Conservation (phyloP, 2,888 invertebrate genomes). For the Prosopocoilus inquinatus region DNA sequence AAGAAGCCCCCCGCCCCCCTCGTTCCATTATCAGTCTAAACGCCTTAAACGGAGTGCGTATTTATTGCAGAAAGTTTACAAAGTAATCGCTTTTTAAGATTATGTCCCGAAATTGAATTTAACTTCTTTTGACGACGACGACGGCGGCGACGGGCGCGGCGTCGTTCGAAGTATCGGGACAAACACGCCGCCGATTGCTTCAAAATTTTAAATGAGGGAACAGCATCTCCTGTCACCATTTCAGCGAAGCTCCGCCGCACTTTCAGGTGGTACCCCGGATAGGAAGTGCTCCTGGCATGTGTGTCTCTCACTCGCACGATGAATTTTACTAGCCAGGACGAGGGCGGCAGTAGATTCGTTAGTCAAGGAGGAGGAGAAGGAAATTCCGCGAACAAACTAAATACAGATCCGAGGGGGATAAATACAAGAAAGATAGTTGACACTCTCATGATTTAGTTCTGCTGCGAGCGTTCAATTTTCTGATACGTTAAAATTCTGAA, state of each 20-base stretch:
- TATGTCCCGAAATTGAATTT: slow-evolving; percentile 38
- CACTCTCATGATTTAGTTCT: slow-evolving; percentile 8
- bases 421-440: slow-evolving; percentile 16
- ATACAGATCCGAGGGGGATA: slow-evolving; percentile 27
- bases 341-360: slow-evolving; percentile 30
- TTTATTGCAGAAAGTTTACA: slow-evolving; percentile 5
- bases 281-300: slow-evolving; percentile 10
- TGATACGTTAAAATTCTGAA: slow-evolving; percentile 2
- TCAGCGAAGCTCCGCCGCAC: not conserved
- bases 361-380: slow-evolving; percentile 32
- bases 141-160: not conserved
- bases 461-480: slow-evolving; percentile 7
- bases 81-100: slow-evolving; percentile 39
- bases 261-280: not conserved
- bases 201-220: slow-evolving; percentile 31
- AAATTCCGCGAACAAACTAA: slow-evolving; percentile 30
- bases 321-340: slow-evolving; percentile 9
- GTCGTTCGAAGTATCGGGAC: slow-evolving; percentile 21
- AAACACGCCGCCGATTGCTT: slow-evolving; percentile 31
- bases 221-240: slow-evolving; percentile 6
- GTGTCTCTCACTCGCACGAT: slow-evolving; percentile 1
- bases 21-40: slow-evolving; percentile 14
- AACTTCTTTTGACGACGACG: slow-evolving; percentile 28
- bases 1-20: slow-evolving; percentile 5
- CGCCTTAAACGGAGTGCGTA: slow-evolving; percentile 10